These are phyloP conservation scores for Lophotis ruficrista DNA, from an alignment of 2,113 vertebrate genomes.

Conservation along the genomic window DNA sequence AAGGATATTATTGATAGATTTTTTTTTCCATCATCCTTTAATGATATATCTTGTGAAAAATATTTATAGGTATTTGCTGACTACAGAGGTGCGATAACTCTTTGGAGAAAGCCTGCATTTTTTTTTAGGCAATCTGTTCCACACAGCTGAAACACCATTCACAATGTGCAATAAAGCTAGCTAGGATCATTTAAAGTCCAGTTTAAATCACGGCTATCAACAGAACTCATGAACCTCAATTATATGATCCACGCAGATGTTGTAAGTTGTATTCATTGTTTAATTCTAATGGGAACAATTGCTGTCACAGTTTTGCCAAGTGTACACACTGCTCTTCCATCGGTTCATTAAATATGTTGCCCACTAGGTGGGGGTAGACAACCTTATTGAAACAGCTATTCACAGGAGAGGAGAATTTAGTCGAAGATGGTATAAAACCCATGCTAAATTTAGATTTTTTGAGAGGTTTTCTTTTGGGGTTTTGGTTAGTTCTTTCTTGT, in stretches of 20 bases:
- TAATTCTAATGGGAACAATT: background rate
- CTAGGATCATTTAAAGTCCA: conserved; percentile 29
- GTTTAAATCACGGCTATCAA: conserved; percentile 49
- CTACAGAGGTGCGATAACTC: conserved; percentile 20
- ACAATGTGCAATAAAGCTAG: conserved; percentile 17
- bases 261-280: conserved; percentile 44
- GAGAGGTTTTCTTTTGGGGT: background rate
- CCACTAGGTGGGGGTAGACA: conserved; percentile 76
- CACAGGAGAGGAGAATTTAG: fast-evolving
- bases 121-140: conserved; percentile 51
- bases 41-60: conserved; percentile 52
- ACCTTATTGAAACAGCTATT: background rate
- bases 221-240: conserved; percentile 21
- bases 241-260: conserved; percentile 40
- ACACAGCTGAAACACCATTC: background rate
- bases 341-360: background rate
- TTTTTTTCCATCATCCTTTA: background rate
- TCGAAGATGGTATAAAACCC: fast-evolving
- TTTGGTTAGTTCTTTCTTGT: too few species aligned
- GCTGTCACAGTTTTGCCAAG: background rate
- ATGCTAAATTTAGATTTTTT: background rate
- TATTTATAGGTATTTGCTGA: conserved; percentile 50
- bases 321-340: background rate
- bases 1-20: background rate
- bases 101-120: conserved; percentile 1